These are phyloP conservation scores for Anorthoa munda DNA, from an alignment of 2,888 invertebrate species.

Conservation along the genomic window DNA sequence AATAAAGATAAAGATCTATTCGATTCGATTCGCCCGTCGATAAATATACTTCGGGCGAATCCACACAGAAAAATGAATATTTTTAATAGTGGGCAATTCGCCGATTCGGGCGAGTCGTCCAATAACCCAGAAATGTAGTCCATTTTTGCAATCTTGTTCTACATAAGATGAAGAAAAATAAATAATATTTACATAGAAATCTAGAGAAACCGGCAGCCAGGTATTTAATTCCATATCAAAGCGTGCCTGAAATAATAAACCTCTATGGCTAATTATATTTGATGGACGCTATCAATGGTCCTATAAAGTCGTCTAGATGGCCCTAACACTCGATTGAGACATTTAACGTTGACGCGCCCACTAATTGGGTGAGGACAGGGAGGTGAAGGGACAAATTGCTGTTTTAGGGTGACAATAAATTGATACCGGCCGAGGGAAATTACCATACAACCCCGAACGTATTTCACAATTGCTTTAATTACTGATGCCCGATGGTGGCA, in stretches of 20 bases:
- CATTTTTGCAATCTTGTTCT: background rate
- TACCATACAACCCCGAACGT: slow-evolving; percentile 85
- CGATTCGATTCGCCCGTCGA: no score
- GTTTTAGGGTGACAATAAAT: slow-evolving; percentile 89
- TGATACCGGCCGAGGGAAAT: slow-evolving; percentile 86
- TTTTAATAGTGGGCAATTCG: no score
- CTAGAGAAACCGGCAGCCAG: background rate
- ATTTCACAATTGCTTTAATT: slow-evolving; percentile 88
- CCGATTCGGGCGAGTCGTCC: no score
- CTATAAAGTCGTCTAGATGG: slow-evolving; percentile 70
- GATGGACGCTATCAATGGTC: slow-evolving; percentile 46
- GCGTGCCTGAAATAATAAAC: slow-evolving; percentile 25
- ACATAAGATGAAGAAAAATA: background rate
- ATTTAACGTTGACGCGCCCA: slow-evolving; percentile 82
- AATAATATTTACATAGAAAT: background rate
- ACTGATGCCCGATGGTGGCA: slow-evolving; percentile 78
- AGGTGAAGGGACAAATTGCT: slow-evolving; percentile 85
- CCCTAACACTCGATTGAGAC: slow-evolving; percentile 79
- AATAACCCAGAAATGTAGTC: no score
- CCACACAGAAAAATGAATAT: no score
- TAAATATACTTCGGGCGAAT: no score
- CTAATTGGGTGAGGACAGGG: slow-evolving; percentile 84
- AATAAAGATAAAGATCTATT: no score
- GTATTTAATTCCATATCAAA: background rate
- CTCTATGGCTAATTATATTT: slow-evolving; percentile 68